These are phyloP conservation scores for Bryconaethiops microstoma DNA, from an alignment of 2,797 vertebrate genomes.

Conservation along the genomic window DNA sequence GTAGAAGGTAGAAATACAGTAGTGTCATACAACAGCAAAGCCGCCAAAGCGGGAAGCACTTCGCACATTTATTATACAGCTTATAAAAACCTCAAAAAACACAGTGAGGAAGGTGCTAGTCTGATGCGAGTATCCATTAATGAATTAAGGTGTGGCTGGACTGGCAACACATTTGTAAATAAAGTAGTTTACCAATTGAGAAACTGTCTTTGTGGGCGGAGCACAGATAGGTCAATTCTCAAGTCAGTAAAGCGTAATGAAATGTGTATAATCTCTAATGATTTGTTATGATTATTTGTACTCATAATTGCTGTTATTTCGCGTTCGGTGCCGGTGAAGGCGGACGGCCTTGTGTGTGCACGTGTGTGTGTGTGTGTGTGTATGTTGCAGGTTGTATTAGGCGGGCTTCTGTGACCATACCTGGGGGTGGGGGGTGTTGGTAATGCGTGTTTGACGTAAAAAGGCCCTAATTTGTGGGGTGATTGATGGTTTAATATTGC, in stretches of 20 bases:
- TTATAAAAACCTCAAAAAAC: too few species aligned
- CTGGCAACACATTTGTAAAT: too few species aligned
- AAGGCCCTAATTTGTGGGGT: conserved; percentile 82
- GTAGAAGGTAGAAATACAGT: too few species aligned
- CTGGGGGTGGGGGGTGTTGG: conserved; percentile 67
- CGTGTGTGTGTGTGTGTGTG: not conserved
- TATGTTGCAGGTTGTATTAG: conserved; percentile 44
- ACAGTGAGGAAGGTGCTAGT: too few species aligned
- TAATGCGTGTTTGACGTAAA: conserved; percentile 83
- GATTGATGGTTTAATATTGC: conserved; percentile 91
- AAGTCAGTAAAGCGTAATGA: conserved; percentile 43
- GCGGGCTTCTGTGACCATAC: conserved; percentile 51
- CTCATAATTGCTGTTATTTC: conserved; percentile 67
- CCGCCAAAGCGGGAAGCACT: too few species aligned
- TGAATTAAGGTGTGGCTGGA: too few species aligned
- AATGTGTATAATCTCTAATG: conserved; percentile 42
- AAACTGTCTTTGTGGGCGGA: not conserved
- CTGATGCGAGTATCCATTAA: too few species aligned
- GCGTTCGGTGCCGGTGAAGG: conserved; percentile 56
- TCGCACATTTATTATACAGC: too few species aligned
- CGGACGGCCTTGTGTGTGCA: not conserved
- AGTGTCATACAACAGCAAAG: too few species aligned
- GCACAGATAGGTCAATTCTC: not conserved
- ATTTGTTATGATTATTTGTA: conserved; percentile 72
- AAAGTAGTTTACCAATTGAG: too few species aligned